Conservation (phyloP, 2,888 invertebrate species). For the Thalpophila matura region DNA sequence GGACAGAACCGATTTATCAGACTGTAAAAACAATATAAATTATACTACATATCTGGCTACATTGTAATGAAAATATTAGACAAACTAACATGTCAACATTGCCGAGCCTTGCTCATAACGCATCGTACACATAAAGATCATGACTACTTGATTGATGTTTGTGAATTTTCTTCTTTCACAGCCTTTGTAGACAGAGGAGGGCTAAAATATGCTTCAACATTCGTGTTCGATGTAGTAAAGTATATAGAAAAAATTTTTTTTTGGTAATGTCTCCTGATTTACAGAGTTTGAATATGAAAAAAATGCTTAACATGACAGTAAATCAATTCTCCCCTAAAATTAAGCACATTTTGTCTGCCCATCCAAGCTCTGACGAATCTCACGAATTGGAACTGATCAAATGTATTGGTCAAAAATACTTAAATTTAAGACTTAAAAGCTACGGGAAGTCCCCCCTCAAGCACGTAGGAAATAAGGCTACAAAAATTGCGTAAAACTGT, state of each 20-base stretch:
- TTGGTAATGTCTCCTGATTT: conserved; percentile 16
- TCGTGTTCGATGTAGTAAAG: conserved; percentile 9
- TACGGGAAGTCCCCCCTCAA: no score
- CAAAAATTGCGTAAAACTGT: background rate
- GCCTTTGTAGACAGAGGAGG: conserved; percentile 20
- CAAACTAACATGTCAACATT: conserved; percentile 16
- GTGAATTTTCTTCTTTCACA: conserved; percentile 19
- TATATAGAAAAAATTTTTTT: conserved; percentile 14
- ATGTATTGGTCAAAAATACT: background rate
- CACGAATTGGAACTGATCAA: conserved; percentile 32
- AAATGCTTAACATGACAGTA: conserved; percentile 9
- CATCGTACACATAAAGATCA: conserved; percentile 31
- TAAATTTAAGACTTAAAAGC: no score
- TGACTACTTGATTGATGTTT: conserved; percentile 13
- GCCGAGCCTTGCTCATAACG: conserved; percentile 24
- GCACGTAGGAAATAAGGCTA: no score
- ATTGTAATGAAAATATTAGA: conserved; percentile 20
- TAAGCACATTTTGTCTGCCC: conserved; percentile 28
- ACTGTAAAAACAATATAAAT: conserved; percentile 29
- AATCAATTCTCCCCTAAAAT: conserved; percentile 19
- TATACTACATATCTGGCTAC: conserved; percentile 31
- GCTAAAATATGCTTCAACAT: conserved; percentile 24
- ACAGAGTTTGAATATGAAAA: conserved; percentile 10
- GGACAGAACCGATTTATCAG: conserved; percentile 30
- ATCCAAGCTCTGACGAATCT: conserved; percentile 24